A percentile compares a stretch with the other conserved stretches of the same genome.
Conservation (phyloP, 2,113 vertebrate species). For the Ovibos moschatus region DNA sequence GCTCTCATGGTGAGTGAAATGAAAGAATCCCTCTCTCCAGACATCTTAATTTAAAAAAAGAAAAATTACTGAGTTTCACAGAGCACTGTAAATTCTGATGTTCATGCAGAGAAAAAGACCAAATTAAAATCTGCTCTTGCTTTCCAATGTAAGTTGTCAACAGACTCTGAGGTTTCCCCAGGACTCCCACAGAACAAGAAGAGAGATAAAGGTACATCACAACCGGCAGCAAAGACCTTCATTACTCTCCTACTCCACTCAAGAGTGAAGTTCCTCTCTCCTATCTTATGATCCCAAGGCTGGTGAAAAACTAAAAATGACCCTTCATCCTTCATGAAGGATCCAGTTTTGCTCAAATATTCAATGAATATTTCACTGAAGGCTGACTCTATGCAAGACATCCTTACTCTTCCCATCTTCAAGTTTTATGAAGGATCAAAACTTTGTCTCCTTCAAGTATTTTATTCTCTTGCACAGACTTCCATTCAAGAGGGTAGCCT, state of each 20-base stretch:
- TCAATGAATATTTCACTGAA: slow-evolving; percentile 47
- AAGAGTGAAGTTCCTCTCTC: neutral
- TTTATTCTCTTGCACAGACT: neutral
- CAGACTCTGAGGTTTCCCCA: neutral
- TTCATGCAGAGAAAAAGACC: neutral
- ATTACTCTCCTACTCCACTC: neutral
- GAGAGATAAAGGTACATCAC: neutral
- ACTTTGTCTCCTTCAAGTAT: neutral
- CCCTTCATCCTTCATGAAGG: neutral
- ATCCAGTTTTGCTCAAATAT: slow-evolving; percentile 11
- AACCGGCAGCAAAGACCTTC: neutral
- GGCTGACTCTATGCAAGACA: neutral
- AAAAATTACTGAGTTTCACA: neutral
- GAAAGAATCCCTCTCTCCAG: neutral
- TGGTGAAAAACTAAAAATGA: slow-evolving; percentile 51
- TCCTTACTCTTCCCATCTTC: neutral
- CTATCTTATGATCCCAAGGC: slow-evolving; percentile 10
- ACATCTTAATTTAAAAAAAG: neutral
- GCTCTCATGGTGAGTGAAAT: neutral
- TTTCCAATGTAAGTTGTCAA: neutral
- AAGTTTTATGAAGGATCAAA: slow-evolving; percentile 5
- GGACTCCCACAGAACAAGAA: neutral
- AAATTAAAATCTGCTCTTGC: slow-evolving; percentile 24
- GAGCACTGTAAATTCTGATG: slow-evolving; percentile 19
- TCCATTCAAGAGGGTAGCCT: neutral